Conservation (phyloP, 2,888 invertebrate species). For the Prostheceraeus crozeri region DNA sequence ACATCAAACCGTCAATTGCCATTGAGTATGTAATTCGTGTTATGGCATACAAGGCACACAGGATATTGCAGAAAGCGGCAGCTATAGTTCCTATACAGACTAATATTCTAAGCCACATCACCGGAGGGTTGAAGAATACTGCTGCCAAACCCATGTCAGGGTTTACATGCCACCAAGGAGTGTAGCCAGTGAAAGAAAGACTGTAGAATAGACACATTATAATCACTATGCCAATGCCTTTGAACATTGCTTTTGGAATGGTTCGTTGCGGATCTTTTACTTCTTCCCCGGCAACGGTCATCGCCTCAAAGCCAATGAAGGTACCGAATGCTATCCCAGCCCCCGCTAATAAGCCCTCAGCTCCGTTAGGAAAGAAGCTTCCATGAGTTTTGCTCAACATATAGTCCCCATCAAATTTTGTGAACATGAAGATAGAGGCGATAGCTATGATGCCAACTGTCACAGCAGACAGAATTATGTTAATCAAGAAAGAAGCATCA, state of each 20-base stretch:
- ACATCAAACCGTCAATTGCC: slow-evolving; percentile 28
- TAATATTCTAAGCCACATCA: no score
- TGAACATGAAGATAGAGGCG: slow-evolving; percentile 14
- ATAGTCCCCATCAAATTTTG: background rate
- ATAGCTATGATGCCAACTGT: slow-evolving; percentile 28
- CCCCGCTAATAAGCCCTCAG: background rate
- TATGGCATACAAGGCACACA: slow-evolving; percentile 22
- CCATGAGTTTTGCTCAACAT: slow-evolving; percentile 1
- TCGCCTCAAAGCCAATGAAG: slow-evolving; percentile 28
- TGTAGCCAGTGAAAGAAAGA: background rate
- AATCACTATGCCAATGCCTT: slow-evolving; percentile 2
- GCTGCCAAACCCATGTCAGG: no score
- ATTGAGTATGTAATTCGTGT: slow-evolving; percentile 17
- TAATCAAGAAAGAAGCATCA: no score
- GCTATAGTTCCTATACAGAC: slow-evolving; percentile 11
- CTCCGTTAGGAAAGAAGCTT: slow-evolving; percentile 24
- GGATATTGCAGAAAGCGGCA: slow-evolving; percentile 6
- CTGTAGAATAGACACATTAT: slow-evolving; percentile 8
- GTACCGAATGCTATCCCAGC: slow-evolving; percentile 19
- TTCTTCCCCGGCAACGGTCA: slow-evolving; percentile 29
- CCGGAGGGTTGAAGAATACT: no score
- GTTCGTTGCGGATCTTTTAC: slow-evolving; percentile 18
- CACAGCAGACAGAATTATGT: slow-evolving; percentile 16
- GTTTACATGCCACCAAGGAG: background rate
- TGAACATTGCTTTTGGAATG: slow-evolving; percentile 16